Evolutionary conservation across 2,113 vertebrate species (phyloP).

Genomic region (Chaetorhynchus papuensis): DNA sequence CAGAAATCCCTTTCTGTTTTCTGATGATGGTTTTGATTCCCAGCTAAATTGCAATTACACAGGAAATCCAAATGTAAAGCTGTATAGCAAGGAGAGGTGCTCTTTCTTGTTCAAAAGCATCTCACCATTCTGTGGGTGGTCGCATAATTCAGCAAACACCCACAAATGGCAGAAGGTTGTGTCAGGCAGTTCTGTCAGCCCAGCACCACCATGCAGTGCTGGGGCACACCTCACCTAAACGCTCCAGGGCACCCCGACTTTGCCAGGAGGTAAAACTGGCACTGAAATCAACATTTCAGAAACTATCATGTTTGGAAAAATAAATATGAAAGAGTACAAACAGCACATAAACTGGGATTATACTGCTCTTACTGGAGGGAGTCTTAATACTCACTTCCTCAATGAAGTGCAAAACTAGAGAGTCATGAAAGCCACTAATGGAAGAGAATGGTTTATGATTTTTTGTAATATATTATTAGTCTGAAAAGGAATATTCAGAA

Average conservation of each 20-base stretch:
- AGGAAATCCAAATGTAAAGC: conserved; percentile 39
- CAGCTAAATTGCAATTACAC: conserved; percentile 10
- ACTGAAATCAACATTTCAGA: not conserved
- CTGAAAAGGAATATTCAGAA: not conserved
- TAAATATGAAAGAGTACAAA: not conserved
- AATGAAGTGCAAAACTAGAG: not conserved
- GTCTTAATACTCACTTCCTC: not conserved
- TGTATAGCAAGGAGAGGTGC: not conserved
- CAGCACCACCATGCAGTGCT: not conserved
- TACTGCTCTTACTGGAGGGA: not conserved
- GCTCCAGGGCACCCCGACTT: not conserved
- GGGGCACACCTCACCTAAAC: not conserved
- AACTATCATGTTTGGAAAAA: not conserved
- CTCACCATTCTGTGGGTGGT: conserved; percentile 3
- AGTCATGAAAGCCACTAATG: not conserved
- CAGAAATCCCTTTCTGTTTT: conserved; percentile 30
- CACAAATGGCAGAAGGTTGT: not conserved
- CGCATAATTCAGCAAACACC: not conserved
- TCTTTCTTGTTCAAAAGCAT: conserved; percentile 32
- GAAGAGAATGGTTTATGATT: not conserved
- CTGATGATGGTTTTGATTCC: conserved; percentile 42
- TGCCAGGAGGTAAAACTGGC: not conserved
- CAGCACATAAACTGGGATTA: not conserved
- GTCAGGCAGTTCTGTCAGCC: not conserved
- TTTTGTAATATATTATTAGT: not conserved